Conservation (phyloP, 2,113 vertebrate species). For the Crotalus helleri region DNA sequence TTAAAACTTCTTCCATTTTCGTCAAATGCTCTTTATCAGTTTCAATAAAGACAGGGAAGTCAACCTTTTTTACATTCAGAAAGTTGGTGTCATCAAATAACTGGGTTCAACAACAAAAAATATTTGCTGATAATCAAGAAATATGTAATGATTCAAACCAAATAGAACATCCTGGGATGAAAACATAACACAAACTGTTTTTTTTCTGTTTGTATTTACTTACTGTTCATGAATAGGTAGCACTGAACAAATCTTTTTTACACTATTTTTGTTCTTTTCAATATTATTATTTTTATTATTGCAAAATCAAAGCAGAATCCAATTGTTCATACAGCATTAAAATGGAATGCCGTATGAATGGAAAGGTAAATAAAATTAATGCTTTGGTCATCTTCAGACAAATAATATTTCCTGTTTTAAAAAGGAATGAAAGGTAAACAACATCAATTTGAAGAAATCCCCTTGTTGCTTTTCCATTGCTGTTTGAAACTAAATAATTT, state of each 20-base stretch:
- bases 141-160: not conserved
- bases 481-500: not conserved
- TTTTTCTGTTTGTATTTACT: not conserved
- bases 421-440: not conserved
- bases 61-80: not conserved
- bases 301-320: not conserved
- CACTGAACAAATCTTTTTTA: not conserved
- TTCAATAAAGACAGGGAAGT: not conserved
- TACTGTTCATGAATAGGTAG: not conserved
- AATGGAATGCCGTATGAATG: not conserved
- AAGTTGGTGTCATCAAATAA: not conserved
- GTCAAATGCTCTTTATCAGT: not conserved
- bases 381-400: not conserved
- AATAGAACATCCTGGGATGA: not conserved
- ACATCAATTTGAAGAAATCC: accelerated
- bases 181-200: not conserved
- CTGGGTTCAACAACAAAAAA: not conserved
- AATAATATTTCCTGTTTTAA: not conserved
- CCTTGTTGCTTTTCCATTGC: accelerated
- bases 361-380: not conserved
- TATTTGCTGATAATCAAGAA: not conserved
- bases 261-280: not conserved
- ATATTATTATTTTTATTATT: not conserved
- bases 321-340: not conserved
- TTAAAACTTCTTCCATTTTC: not conserved